Conservation (phyloP, 2,113 vertebrate species). For the Campylomormyrus tamandua region DNA sequence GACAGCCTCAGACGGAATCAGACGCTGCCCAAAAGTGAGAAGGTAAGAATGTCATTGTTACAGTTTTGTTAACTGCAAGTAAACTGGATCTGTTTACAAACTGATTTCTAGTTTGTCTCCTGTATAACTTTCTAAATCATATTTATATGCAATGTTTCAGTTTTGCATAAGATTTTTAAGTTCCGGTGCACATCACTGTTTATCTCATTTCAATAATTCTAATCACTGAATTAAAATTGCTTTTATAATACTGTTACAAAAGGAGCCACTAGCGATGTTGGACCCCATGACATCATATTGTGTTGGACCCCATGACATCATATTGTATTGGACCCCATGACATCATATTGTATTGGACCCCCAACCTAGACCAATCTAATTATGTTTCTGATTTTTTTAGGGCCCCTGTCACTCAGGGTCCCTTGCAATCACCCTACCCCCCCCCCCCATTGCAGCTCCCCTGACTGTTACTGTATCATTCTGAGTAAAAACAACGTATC, state of each 20-base stretch:
- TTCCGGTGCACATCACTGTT: neutral
- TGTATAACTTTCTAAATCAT: neutral
- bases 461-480: neutral
- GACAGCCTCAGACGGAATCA: slow-evolving; percentile 8
- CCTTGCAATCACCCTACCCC: no score
- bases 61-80: neutral
- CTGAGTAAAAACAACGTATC: neutral
- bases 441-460: neutral
- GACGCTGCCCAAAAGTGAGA: neutral
- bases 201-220: neutral
- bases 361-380: neutral
- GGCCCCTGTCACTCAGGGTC: neutral
- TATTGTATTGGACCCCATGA: neutral
- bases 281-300: neutral
- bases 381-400: neutral
- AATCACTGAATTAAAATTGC: neutral
- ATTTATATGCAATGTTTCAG: neutral
- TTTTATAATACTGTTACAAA: neutral
- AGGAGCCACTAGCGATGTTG: neutral
- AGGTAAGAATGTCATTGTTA: slow-evolving; percentile 16
- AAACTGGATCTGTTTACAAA: neutral
- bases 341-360: neutral
- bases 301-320: neutral
- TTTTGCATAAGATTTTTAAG: neutral
- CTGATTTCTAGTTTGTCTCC: neutral